Conservation (phyloP, 2,888 invertebrate genomes). For the Epistrophe eligans region DNA sequence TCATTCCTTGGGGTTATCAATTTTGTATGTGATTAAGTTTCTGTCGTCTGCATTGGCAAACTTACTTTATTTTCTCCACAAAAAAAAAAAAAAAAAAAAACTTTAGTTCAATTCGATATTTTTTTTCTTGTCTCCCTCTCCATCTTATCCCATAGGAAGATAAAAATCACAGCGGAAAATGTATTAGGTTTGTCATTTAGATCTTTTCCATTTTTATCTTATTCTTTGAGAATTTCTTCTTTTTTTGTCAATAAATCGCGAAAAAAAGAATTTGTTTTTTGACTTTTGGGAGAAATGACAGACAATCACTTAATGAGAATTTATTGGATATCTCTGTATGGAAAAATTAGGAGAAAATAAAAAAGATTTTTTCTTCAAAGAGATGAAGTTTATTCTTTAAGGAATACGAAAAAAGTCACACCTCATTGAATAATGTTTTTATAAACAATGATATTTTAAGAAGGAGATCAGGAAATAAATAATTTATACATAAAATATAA, state of each 20-base stretch:
- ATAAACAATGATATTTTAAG: too few species aligned
- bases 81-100: neutral
- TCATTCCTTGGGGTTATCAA: conserved; percentile 50
- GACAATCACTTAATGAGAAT: conserved; percentile 65
- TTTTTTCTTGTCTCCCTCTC: neutral
- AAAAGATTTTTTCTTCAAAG: neutral
- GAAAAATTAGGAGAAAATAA: neutral
- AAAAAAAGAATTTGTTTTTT: conserved; percentile 41
- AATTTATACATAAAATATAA: too few species aligned
- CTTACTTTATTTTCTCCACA: conserved; percentile 36
- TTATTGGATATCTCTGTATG: conserved; percentile 27
- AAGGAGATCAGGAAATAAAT: too few species aligned
- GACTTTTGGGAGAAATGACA: conserved; percentile 39
- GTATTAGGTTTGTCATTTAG: conserved; percentile 59
- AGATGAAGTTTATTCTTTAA: neutral
- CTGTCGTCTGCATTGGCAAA: conserved; percentile 54
- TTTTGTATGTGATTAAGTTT: conserved; percentile 66
- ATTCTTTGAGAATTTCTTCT: neutral
- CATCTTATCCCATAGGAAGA: neutral
- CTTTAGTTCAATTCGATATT: conserved; percentile 14
- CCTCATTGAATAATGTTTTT: too few species aligned
- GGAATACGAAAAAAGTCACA: too few species aligned
- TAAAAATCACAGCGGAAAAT: conserved; percentile 52
- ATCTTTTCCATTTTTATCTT: conserved; percentile 7
- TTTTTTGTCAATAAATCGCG: conserved; percentile 32